Conservation (phyloP, 2,888 invertebrate genomes). For the Drosophila merina region DNA sequence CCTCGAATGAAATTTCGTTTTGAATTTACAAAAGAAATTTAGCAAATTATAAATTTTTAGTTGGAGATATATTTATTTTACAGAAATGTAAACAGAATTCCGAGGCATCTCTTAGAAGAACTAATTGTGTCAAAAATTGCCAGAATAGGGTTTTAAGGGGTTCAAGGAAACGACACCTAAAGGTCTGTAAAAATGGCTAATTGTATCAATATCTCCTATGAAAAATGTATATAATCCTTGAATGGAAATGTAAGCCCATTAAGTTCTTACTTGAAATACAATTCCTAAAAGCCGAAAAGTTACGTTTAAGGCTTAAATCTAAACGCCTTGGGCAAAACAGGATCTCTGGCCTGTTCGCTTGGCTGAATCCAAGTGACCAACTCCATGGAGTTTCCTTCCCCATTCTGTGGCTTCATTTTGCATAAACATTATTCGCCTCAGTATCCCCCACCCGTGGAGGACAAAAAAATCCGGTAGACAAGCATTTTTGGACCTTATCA, state of each 20-base stretch:
- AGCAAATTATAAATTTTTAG: too few species aligned
- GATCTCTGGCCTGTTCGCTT: conserved; percentile 23
- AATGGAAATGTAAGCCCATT: not conserved
- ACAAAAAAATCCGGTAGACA: conserved; percentile 46
- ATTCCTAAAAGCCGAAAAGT: conserved; percentile 7
- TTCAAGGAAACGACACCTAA: too few species aligned
- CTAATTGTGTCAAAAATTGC: too few species aligned
- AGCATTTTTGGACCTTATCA: conserved; percentile 67
- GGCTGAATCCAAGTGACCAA: conserved; percentile 10
- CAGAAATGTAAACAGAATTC: too few species aligned
- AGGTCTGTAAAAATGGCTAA: too few species aligned
- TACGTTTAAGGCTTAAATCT: conserved; percentile 7
- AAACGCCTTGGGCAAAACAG: conserved; percentile 1
- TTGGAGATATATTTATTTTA: too few species aligned
- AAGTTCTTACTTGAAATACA: not conserved
- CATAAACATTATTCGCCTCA: conserved; percentile 61
- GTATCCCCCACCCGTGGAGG: conserved; percentile 17
- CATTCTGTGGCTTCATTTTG: conserved; percentile 31
- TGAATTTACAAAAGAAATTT: too few species aligned
- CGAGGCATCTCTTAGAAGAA: too few species aligned
- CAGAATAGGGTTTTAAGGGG: too few species aligned
- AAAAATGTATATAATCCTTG: not conserved
- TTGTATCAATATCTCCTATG: too few species aligned
- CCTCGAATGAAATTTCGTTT: not conserved
- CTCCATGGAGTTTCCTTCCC: not conserved